Conservation (phyloP, 2,113 vertebrate genomes). For the Rallus limicola region DNA sequence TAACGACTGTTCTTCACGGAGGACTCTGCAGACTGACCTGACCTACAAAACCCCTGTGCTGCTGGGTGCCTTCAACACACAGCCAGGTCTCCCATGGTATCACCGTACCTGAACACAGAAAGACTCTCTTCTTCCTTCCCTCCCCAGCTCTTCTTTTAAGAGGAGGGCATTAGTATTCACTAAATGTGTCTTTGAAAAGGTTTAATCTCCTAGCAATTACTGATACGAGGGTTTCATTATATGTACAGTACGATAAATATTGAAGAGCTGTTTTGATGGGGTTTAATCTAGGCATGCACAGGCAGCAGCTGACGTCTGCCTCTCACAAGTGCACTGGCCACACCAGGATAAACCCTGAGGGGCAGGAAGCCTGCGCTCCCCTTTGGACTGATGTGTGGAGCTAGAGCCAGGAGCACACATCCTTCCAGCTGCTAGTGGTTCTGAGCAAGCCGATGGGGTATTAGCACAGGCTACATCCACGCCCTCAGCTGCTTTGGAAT, state of each 20-base stretch:
- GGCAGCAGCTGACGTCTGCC: rapidly evolving
- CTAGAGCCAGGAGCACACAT: not conserved
- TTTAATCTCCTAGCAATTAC: conserved; percentile 46
- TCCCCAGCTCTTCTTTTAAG: not conserved
- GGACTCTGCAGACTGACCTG: not conserved
- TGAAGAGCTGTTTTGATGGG: not conserved
- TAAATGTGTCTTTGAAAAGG: not conserved
- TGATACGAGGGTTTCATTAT: not conserved
- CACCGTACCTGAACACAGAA: not conserved
- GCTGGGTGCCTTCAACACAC: not conserved
- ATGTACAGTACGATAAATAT: not conserved
- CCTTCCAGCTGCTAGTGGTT: not conserved
- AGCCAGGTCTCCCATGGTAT: not conserved
- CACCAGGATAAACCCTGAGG: not conserved
- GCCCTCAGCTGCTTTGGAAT: not conserved
- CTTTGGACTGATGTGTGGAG: rapidly evolving
- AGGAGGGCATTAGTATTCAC: not conserved
- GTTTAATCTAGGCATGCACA: not conserved
- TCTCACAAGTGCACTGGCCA: not conserved
- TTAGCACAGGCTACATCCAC: not conserved
- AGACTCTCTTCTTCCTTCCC: not conserved
- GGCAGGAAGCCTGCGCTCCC: rapidly evolving
- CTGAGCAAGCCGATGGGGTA: not conserved
- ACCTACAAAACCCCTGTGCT: not conserved
- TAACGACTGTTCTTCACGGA: not conserved